Percentiles rank a stretch among this genome's conserved stretches.
Conservation (phyloP, 2,113 vertebrate genomes). For the Myanophis thanlyinensis region DNA sequence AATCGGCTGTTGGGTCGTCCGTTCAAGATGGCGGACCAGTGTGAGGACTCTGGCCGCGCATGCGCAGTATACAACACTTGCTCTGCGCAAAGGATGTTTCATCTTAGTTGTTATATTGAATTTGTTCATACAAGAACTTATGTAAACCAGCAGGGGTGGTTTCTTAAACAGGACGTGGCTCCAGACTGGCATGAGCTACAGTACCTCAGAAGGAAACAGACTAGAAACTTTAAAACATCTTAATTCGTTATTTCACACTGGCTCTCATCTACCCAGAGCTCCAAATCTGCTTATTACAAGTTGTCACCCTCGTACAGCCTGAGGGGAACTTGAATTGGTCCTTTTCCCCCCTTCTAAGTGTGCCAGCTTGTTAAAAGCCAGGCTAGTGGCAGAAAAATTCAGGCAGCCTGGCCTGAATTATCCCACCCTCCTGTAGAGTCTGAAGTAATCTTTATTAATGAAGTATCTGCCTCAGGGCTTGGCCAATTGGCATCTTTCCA, state of each 20-base stretch:
- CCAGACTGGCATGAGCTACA: slow-evolving; percentile 25
- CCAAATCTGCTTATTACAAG: slow-evolving; percentile 16
- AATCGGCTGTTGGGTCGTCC: no score
- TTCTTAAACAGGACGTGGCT: not conserved
- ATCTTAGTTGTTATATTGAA: slow-evolving; percentile 12
- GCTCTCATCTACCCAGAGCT: not conserved
- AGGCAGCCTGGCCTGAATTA: not conserved
- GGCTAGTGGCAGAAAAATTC: not conserved
- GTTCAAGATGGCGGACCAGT: no score
- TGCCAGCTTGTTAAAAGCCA: not conserved
- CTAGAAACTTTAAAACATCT: slow-evolving; percentile 8
- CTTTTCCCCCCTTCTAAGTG: not conserved
- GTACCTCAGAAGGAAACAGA: slow-evolving; percentile 41
- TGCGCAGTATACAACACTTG: no score
- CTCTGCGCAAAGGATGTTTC: slow-evolving; percentile 13
- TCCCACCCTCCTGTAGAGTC: not conserved
- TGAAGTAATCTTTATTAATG: slow-evolving; percentile 19
- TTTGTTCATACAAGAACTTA: slow-evolving; percentile 34
- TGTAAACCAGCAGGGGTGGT: slow-evolving; percentile 28
- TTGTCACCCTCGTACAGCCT: slow-evolving; percentile 6
- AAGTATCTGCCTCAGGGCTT: not conserved
- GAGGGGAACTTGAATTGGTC: not conserved
- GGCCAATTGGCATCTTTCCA: slow-evolving; percentile 3
- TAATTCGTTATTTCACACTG: not conserved
- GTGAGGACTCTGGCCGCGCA: no score